Evolutionary conservation across 2,888 invertebrate genomes (phyloP), one percentile per base, ranked within the genome.

Genomic region (Steromphala cineraria): DNA sequence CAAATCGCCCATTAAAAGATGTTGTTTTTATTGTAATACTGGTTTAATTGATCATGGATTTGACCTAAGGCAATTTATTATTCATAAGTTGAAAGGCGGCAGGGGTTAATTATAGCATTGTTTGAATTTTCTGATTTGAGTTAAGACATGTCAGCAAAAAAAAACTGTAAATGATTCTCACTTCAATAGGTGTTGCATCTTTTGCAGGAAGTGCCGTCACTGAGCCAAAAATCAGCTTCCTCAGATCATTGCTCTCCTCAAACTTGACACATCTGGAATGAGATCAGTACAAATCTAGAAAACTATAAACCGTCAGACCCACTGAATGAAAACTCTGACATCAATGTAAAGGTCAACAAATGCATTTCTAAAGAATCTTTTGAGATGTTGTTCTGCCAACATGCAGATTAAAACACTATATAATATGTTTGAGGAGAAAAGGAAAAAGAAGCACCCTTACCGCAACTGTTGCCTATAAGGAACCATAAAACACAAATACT

Each of bases 121-220:
- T 7, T 36, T 36, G 2, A 36, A 36, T 36, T 7, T 4, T 36
- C 4, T 7, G 13, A 5, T 10, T 46, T 10, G 46, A 46, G 7
- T 5, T 46, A 13, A 4, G 5, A 8, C 13, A 13, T 1, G 46
- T 46, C 7, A 46, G 8, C 46, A 46, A 36, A 36, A 36, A 36
- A 2, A 36, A 36, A 4, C 4, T 4, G 36, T 2, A 36, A n/a
- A n/a, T 36, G 46, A 46, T 46, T 46, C 93, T 92, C 93, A 96
- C 96, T 46, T 96, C 95, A 86, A 98, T 94, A 56, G 95, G 95
- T 19, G 96, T 96, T 0, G 97, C 98, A 94, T 98, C 98, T 89
- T 96, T 97, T 0, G 97, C 98, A 79, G 95, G 93, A 76, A 98
- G 95, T 2, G 95, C 95, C 0, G 95, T 95, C 0, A 96, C 94